Base-by-base conservation (phyloP, 2,113 vertebrate genomes). In the Phrynocephalus versicolor region DNA sequence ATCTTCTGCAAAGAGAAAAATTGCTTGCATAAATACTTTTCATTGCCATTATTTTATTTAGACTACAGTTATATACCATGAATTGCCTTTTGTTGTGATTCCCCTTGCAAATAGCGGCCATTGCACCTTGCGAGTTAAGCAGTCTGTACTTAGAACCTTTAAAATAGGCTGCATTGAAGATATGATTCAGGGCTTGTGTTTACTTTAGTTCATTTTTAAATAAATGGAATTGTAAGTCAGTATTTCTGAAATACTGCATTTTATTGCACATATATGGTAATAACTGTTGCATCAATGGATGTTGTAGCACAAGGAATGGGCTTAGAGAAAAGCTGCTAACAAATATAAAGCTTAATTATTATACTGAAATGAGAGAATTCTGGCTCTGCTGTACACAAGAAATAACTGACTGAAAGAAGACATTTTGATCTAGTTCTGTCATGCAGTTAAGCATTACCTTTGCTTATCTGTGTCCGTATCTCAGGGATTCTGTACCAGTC, bases 291-390 rank as follows among this genome's bases (percentile, higher is more conserved):
- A 18, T 27, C 16, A 77, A 25, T 79, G 91, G 79, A 35, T 18
- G 65, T 87, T 69, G 60, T 88, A 82, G 72, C 81, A 41, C 87
- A 89, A 83, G 6, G 1, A 23, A 74, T 88, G 67, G 88, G 83
- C 5, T 85, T 85, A 72, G 81, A 81, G 76, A 86, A 85, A 88
- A 77, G 14, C 78, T 85, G 87, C 41, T 64, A 85, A 78, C 67
- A 71, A 89, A 81, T 6, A 57, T 30, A 58, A 55, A 39, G 37
- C 70, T 37, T 0, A 0, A 33, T 81, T 73, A 6, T 6, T 25
- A 39, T 23, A 73, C 80, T 19, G 67, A 82, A 86, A 72, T 39
- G 6, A 67, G 81, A 85, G 16, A 30, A 45, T 0, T 74, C 9
- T 25, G 81, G 82, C 73, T 89, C 81, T 84, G 37, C 80, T 85